Conservation (phyloP, 2,113 vertebrate species). For the Tetrao urogallus region DNA sequence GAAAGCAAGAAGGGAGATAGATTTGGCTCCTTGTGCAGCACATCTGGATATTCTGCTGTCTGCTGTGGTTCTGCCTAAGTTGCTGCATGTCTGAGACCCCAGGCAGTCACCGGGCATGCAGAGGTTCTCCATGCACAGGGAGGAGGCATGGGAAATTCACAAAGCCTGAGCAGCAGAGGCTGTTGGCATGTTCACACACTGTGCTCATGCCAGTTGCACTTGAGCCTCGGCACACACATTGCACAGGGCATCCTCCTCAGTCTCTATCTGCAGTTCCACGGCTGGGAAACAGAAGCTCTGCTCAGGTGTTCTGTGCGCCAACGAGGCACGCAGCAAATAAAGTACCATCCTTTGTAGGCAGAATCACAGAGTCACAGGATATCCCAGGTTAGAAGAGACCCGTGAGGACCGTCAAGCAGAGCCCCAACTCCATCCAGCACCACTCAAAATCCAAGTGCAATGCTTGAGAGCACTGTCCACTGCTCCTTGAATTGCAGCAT, state of each 20-base stretch:
- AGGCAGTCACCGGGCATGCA: accelerated
- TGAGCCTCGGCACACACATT: accelerated
- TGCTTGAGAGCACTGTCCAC: neutral
- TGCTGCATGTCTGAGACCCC: neutral
- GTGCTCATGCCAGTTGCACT: accelerated
- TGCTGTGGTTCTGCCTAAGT: neutral
- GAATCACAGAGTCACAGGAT: neutral
- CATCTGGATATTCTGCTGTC: neutral
- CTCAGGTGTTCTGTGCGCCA: neutral
- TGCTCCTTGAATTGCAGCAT: neutral
- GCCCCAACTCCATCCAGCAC: neutral
- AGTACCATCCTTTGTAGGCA: accelerated
- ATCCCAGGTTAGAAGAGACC: neutral
- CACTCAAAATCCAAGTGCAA: neutral
- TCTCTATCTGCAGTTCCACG: accelerated
- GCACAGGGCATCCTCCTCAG: accelerated
- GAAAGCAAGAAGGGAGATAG: neutral
- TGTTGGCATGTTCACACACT: accelerated
- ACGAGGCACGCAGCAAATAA: accelerated
- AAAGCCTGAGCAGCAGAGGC: accelerated
- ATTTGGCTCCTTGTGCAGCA: neutral
- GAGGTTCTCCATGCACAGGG: accelerated
- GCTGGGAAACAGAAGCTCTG: neutral
- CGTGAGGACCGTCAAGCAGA: neutral
- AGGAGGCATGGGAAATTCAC: too few species aligned